Conservation (phyloP, 2,888 invertebrate species). For the Heteromyza rotundicornis region DNA sequence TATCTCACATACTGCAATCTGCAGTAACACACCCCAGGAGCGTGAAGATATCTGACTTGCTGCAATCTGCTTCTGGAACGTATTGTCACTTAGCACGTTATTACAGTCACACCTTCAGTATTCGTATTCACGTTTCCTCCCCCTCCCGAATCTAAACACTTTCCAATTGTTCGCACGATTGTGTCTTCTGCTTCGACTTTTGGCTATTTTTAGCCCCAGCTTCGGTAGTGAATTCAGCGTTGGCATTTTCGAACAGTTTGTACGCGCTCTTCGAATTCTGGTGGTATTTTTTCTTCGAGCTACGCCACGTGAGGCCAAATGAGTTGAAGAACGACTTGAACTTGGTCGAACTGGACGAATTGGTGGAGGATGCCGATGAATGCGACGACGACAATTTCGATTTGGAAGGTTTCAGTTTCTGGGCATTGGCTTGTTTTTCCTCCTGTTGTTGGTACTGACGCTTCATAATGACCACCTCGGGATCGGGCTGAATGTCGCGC, state of each 20-base stretch:
- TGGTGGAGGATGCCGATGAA: constrained; percentile 7
- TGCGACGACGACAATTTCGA: constrained; percentile 5
- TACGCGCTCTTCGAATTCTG: constrained; percentile 47
- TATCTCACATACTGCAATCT: too few relatives aligned
- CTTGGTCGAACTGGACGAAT: constrained; percentile 32
- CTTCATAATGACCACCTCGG: constrained; percentile 57
- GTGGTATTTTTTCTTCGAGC: constrained; percentile 53
- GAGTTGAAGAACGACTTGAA: constrained; percentile 37
- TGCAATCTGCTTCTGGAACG: too few relatives aligned
- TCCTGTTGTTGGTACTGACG: constrained; percentile 34
- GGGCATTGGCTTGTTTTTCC: constrained; percentile 30
- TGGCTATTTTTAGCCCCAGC: neutral
- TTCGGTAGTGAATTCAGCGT: constrained; percentile 32
- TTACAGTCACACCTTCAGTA: too few relatives aligned
- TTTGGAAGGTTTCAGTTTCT: constrained; percentile 29
- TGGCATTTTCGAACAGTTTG: constrained; percentile 46
- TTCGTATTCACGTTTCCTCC: too few relatives aligned
- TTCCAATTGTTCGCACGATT: constrained; percentile 55
- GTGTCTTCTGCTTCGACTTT: constrained; percentile 47
- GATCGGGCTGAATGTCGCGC: constrained; percentile 56
- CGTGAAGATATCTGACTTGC: too few relatives aligned
- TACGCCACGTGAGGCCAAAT: constrained; percentile 42
- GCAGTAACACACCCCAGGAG: too few relatives aligned
- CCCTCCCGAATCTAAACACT: constrained; percentile 25
- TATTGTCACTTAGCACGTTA: too few relatives aligned